Conservation (phyloP, 2,888 invertebrate genomes). For the Neoitamus cyanurus region DNA sequence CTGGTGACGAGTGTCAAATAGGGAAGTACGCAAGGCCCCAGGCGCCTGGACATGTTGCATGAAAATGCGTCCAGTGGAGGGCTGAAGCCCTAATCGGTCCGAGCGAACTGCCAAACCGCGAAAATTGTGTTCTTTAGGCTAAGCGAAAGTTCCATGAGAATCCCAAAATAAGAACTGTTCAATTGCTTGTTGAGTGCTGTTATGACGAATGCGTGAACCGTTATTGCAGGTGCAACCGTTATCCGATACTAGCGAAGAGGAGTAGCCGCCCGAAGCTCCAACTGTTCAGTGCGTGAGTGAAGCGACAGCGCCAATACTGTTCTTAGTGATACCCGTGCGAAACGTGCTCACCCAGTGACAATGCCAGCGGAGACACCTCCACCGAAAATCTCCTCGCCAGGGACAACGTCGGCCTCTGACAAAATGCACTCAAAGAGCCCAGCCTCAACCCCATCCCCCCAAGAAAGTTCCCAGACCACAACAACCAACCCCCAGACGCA, state of each 20-base stretch:
- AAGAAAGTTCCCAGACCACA: conserved; percentile 27
- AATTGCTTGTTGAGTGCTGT: neutral
- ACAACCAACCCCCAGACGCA: neutral
- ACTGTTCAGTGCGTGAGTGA: conserved; percentile 29
- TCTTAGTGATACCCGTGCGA: neutral
- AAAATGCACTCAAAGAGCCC: conserved; percentile 45
- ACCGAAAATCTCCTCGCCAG: conserved; percentile 51
- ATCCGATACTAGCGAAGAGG: neutral
- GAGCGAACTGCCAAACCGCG: neutral
- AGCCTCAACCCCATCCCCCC: conserved; percentile 44
- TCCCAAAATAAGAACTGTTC: conserved; percentile 1
- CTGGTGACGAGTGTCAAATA: neutral
- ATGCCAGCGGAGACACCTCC: conserved; percentile 58
- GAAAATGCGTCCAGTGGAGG: conserved; percentile 26
- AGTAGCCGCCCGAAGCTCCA: neutral
- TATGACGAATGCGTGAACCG: conserved; percentile 47
- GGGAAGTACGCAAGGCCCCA: neutral
- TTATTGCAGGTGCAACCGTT: conserved; percentile 47
- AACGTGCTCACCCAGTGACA: conserved; percentile 22
- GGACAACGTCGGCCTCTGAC: conserved; percentile 29
- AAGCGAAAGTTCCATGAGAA: neutral
- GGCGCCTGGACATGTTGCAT: conserved; percentile 37
- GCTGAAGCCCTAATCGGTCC: conserved; percentile 39
- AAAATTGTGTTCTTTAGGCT: neutral
- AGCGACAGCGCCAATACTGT: conserved; percentile 27